A percentile compares a stretch with the other conserved stretches of the same genome.
phyloP scores from a whole-genome alignment of 2,113 vertebrate species.

The Sinocyclocheilus anophthalmus region DNA sequence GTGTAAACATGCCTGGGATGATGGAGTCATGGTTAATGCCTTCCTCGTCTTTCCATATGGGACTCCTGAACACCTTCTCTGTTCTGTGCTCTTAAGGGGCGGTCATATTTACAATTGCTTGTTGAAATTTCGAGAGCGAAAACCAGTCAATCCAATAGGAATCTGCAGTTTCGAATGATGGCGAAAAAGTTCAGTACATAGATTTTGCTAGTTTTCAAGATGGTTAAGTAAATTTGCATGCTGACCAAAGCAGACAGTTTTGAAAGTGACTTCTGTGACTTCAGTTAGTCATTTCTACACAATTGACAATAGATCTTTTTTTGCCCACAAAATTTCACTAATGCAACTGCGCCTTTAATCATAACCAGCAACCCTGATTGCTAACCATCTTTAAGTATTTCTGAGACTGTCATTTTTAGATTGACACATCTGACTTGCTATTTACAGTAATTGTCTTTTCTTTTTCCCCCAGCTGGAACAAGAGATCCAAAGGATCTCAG shows the following conservation, averaged over 20 bases:
- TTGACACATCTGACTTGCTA: constrained; percentile 2
- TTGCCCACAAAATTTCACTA: too few species aligned
- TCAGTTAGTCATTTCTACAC: too few species aligned
- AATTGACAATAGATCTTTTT: too few species aligned
- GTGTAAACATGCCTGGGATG: constrained; percentile 78
- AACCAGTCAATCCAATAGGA: background rate
- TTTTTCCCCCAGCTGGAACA: constrained; percentile 83
- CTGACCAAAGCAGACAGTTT: too few species aligned
- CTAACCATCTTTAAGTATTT: constrained; percentile 30
- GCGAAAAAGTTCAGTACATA: too few species aligned
- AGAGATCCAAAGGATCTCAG: constrained; percentile 92
- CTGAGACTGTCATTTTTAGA: constrained; percentile 42
- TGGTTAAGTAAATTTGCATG: too few species aligned
- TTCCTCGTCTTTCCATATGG: constrained; percentile 69
- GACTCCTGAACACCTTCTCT: constrained; percentile 71
- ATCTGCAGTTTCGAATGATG: background rate
- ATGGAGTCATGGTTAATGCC: constrained; percentile 74
- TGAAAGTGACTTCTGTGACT: too few species aligned
- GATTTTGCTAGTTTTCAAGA: too few species aligned
- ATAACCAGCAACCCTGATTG: constrained; percentile 58
- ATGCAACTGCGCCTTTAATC: constrained; percentile 41
- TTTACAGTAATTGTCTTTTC: constrained; percentile 13
- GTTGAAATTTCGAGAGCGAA: background rate
- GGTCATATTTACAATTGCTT: background rate
- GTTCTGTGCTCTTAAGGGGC: constrained; percentile 47